phyloP scores from a whole-genome alignment of 1,140 invertebrate genomes.

The Halotydeus destructor region DNA sequence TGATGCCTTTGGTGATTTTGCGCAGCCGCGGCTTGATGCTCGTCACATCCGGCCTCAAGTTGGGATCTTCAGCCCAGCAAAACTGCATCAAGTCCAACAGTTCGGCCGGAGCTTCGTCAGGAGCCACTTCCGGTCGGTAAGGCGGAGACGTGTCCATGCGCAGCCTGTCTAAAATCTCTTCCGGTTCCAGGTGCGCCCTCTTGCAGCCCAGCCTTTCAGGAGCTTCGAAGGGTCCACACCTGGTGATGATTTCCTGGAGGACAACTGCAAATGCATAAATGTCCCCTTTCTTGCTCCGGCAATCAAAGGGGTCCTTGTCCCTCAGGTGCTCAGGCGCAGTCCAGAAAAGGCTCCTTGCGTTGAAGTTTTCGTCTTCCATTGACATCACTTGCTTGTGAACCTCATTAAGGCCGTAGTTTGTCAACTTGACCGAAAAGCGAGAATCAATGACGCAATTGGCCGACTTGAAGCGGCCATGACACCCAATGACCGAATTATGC shows the following conservation, averaged over 20 bases:
- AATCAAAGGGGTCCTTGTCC: constrained; percentile 24
- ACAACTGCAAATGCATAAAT: constrained; percentile 74
- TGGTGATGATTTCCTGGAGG: constrained; percentile 57
- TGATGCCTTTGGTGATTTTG: constrained; percentile 14
- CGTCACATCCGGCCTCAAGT: constrained; percentile 53
- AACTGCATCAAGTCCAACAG: constrained; percentile 24
- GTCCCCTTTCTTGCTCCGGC: constrained; percentile 50
- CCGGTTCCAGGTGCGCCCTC: constrained; percentile 40
- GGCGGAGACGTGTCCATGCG: constrained; percentile 30
- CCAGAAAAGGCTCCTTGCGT: constrained; percentile 1
- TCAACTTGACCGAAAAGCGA: constrained; percentile 86
- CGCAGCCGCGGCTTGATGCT: constrained; percentile 35
- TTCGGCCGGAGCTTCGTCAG: constrained; percentile 25
- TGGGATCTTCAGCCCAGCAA: constrained; percentile 58
- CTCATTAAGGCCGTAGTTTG: constrained; percentile 76
- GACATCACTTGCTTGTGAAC: constrained; percentile 23
- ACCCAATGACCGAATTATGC: constrained; percentile 66
- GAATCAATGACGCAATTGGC: constrained; percentile 95
- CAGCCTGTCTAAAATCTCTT: constrained; percentile 34
- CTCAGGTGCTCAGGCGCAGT: constrained; percentile 1
- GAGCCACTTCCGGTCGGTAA: constrained; percentile 46
- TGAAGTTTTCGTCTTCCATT: constrained; percentile 7
- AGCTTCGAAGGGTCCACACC: constrained; percentile 62
- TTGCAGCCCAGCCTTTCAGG: constrained; percentile 26
- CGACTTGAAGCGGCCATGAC: constrained; percentile 88